Percentiles rank a stretch among this genome's conserved stretches.
phyloP scores from a whole-genome alignment of 2,797 vertebrate species.

The Sardinella longiceps region DNA sequence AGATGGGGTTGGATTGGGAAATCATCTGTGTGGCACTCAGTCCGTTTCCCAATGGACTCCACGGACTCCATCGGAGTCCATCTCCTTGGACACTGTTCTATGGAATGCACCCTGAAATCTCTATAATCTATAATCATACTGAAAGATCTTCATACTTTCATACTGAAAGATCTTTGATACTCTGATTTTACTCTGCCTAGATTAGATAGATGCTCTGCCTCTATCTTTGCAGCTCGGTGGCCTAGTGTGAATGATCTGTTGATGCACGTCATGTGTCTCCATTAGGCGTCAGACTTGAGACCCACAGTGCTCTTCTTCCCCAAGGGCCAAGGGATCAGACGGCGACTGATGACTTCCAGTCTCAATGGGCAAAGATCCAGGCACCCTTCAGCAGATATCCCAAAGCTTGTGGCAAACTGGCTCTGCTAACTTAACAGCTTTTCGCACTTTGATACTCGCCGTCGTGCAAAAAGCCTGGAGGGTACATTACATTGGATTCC shows the following conservation, averaged over 20 bases:
- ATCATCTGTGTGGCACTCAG: too few relatives aligned
- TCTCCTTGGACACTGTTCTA: too few relatives aligned
- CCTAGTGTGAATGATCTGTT: background rate
- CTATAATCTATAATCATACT: too few relatives aligned
- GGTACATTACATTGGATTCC: background rate
- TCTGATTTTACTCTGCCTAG: too few relatives aligned
- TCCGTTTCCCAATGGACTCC: too few relatives aligned
- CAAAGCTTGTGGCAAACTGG: background rate
- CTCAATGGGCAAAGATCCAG: slow-evolving; percentile 1
- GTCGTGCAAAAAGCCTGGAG: background rate
- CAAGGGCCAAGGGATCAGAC: background rate
- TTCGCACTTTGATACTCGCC: background rate
- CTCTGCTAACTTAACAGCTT: slow-evolving; percentile 7
- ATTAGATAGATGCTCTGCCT: too few relatives aligned
- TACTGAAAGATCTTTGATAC: too few relatives aligned
- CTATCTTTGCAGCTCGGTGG: too few relatives aligned
- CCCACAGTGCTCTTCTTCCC: background rate
- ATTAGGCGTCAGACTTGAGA: background rate
- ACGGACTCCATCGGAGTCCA: too few relatives aligned
- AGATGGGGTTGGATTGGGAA: too few relatives aligned
- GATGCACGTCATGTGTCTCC: background rate
- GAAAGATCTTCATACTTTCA: too few relatives aligned
- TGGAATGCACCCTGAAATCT: too few relatives aligned
- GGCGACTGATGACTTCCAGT: background rate
- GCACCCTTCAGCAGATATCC: slow-evolving; percentile 11